Evolutionary conservation across 1,140 invertebrate species (phyloP).

Genomic region (Pectinophora gossypiella): DNA sequence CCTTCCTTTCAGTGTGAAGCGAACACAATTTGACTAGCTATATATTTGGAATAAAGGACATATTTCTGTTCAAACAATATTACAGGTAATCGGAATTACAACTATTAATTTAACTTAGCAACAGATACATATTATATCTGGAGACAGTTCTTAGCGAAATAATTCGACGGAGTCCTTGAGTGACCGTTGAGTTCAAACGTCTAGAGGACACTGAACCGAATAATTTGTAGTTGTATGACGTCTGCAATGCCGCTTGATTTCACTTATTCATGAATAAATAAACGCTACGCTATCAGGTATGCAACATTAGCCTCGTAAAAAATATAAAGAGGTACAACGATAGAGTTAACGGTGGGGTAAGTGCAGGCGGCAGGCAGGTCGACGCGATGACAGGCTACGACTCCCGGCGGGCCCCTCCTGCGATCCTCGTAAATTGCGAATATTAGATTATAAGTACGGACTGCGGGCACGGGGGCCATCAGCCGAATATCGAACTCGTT

Average conservation of each 20-base stretch:
- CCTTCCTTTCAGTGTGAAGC: not conserved
- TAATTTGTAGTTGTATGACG: not conserved
- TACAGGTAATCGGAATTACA: no score
- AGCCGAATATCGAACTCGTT: slow-evolving; percentile 59
- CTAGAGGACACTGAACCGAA: not conserved
- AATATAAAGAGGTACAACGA: slow-evolving; percentile 39
- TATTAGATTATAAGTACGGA: slow-evolving; percentile 73
- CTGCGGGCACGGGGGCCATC: slow-evolving; percentile 61
- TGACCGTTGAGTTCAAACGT: no score
- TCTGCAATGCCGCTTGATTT: not conserved
- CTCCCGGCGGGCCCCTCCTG: slow-evolving; percentile 51
- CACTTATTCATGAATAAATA: slow-evolving; percentile 13
- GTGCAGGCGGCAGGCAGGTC: slow-evolving; percentile 51
- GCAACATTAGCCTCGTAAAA: slow-evolving; percentile 43
- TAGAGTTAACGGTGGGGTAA: slow-evolving; percentile 45
- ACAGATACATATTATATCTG: no score
- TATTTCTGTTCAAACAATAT: no score
- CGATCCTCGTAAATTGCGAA: slow-evolving; percentile 73
- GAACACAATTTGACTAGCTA: not conserved
- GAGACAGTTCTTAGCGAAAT: no score
- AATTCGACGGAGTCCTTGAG: not conserved
- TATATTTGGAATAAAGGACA: no score
- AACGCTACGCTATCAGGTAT: slow-evolving; percentile 32
- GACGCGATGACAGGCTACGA: slow-evolving; percentile 61
- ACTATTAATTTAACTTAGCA: no score